These are phyloP conservation scores for Acanthosepion lycidas DNA, from an alignment of 2,888 invertebrate genomes.

Conservation along the genomic window DNA sequence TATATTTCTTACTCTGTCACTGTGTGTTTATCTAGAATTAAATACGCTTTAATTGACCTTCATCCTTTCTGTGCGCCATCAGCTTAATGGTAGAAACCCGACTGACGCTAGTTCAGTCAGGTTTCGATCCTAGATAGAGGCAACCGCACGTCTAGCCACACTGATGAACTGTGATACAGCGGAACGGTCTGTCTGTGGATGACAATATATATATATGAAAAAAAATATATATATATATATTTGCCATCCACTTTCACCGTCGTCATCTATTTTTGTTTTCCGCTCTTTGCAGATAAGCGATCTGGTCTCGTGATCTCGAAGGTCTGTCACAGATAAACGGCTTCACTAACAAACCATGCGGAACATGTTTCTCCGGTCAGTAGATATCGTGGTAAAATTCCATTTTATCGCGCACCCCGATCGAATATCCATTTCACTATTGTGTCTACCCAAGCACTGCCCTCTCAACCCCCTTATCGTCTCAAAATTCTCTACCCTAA, in stretches of 20 bases:
- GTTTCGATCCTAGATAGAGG: too few species aligned
- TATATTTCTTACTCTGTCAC: too few species aligned
- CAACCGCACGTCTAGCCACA: too few species aligned
- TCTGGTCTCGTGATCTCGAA: background rate
- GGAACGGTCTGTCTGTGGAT: too few species aligned
- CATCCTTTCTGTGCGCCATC: too few species aligned
- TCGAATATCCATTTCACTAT: background rate
- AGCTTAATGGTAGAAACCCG: too few species aligned
- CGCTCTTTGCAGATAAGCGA: background rate
- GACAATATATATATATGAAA: too few species aligned
- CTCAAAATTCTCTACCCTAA: background rate
- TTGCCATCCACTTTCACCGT: background rate
- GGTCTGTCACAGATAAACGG: background rate
- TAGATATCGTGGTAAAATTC: constrained; percentile 33
- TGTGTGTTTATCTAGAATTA: too few species aligned
- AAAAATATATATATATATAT: too few species aligned
- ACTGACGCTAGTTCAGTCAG: too few species aligned
- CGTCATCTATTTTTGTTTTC: background rate
- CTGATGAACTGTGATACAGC: too few species aligned
- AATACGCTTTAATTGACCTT: too few species aligned
- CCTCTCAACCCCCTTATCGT: background rate
- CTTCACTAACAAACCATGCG: background rate
- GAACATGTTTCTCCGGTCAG: background rate
- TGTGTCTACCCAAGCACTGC: background rate
- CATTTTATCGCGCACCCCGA: background rate